Percentiles rank a stretch among this genome's conserved stretches.
Conservation (phyloP, 2,113 vertebrate species). For the Ornithorhynchus anatinus region DNA sequence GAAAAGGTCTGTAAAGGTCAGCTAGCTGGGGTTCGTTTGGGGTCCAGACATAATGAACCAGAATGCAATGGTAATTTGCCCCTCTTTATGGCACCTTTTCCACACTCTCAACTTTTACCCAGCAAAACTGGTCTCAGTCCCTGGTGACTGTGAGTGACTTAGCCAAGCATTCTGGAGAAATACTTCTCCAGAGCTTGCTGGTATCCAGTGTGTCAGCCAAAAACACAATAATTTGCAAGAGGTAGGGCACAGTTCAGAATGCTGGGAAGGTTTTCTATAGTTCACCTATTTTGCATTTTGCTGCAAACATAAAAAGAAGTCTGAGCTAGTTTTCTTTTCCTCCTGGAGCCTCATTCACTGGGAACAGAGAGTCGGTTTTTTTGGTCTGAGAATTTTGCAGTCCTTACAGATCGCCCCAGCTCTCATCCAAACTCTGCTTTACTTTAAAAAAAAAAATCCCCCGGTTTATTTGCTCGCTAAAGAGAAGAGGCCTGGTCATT, state of each 20-base stretch:
- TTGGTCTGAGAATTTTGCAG: neutral
- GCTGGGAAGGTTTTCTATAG: neutral
- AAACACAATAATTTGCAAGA: neutral
- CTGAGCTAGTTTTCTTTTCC: neutral
- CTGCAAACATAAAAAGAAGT: neutral
- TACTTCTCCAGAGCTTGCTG: neutral
- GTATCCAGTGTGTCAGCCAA: neutral
- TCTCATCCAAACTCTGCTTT: neutral
- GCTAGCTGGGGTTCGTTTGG: too few species aligned
- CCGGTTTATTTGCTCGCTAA: conserved; percentile 15
- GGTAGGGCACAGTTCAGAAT: conserved; percentile 19
- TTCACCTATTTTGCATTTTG: neutral
- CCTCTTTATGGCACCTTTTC: neutral
- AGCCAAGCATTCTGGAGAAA: neutral
- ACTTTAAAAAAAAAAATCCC: neutral
- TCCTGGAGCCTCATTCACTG: too few species aligned
- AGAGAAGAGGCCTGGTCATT: neutral
- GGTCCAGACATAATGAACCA: neutral
- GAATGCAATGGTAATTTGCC: neutral
- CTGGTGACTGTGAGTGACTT: neutral
- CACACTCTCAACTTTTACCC: neutral
- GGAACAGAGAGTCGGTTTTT: neutral
- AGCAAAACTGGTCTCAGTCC: neutral
- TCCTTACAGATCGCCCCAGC: too few species aligned
- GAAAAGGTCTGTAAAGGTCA: too few species aligned